phyloP scores from a whole-genome alignment of 2,888 invertebrate species.

The Bibio marci region DNA sequence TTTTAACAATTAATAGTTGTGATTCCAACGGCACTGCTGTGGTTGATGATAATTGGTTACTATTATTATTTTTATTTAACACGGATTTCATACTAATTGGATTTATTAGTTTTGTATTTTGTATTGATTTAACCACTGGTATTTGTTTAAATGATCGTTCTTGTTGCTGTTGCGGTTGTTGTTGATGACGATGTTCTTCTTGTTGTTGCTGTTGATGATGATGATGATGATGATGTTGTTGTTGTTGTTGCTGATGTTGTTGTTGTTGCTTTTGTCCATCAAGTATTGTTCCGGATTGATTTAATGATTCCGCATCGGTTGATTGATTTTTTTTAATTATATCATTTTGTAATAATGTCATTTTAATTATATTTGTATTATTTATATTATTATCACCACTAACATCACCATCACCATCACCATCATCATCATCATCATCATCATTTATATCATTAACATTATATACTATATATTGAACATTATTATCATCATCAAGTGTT shows the following conservation, averaged over 20 bases:
- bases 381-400: neutral
- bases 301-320: neutral
- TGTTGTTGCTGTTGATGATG: slow-evolving; percentile 1
- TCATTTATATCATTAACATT: too few relatives aligned
- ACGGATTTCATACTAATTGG: too few relatives aligned
- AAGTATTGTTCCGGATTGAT: too few relatives aligned
- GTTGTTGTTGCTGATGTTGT: neutral
- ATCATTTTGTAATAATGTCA: neutral
- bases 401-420: slow-evolving; percentile 20
- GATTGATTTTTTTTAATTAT: neutral
- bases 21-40: too few relatives aligned
- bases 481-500: slow-evolving; percentile 18
- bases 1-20: too few relatives aligned
- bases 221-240: neutral
- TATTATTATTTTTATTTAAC: too few relatives aligned
- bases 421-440: slow-evolving; percentile 17
- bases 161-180: neutral
- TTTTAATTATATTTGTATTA: neutral
- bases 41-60: too few relatives aligned
- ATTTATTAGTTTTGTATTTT: too few relatives aligned
- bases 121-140: too few relatives aligned
- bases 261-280: neutral
- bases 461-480: slow-evolving; percentile 18
- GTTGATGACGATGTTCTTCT: neutral
- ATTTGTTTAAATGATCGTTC: too few relatives aligned